These are phyloP conservation scores for Chrysolina oricalcia DNA, from an alignment of 2,888 invertebrate genomes.

Conservation along the genomic window DNA sequence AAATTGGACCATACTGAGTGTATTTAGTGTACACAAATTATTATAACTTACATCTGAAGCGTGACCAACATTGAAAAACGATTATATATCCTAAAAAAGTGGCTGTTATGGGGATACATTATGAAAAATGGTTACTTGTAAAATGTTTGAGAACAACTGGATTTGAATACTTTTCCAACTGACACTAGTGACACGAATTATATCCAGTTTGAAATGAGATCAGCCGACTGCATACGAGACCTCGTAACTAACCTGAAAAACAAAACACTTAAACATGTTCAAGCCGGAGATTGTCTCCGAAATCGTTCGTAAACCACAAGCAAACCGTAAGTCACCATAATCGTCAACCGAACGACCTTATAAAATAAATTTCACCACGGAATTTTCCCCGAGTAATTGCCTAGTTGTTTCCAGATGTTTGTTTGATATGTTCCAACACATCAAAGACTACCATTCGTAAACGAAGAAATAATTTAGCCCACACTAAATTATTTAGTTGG, in stretches of 20 bases:
- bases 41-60: no score
- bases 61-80: no score
- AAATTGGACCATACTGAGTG: no score
- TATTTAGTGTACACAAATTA: no score
- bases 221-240: neutral
- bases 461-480: slow-evolving; percentile 62
- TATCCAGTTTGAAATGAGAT: neutral
- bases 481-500: slow-evolving; percentile 61
- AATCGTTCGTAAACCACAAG: slow-evolving; percentile 39
- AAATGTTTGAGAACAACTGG: no score
- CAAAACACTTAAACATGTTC: neutral
- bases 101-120: no score
- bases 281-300: slow-evolving; percentile 28
- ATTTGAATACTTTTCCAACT: no score
- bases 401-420: slow-evolving; percentile 61
- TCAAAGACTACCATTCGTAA: slow-evolving; percentile 57
- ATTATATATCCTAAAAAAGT: no score
- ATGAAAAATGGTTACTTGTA: no score
- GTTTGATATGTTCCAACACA: slow-evolving; percentile 52
- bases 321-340: slow-evolving; percentile 44
- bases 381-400: slow-evolving; percentile 55
- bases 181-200: no score
- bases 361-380: slow-evolving; percentile 42
- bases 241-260: neutral
- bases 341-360: slow-evolving; percentile 42